Conservation (phyloP, 2,113 vertebrate species). For the Sorex fumeus region DNA sequence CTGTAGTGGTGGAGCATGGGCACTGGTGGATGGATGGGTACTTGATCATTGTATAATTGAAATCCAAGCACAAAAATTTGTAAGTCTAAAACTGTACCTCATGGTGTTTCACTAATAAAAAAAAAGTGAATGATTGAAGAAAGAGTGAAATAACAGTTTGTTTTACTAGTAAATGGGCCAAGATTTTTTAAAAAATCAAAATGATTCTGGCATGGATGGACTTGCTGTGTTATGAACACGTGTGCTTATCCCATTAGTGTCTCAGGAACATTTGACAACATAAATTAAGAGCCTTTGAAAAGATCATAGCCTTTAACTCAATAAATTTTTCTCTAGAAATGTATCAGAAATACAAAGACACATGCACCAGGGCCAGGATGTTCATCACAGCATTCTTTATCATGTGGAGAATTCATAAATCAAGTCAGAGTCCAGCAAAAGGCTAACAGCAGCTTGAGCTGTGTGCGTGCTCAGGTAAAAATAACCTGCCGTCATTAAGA, state of each 20-base stretch:
- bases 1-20: no score
- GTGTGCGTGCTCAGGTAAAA: slow-evolving; percentile 22
- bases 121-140: slow-evolving; percentile 56
- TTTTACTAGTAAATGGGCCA: no score
- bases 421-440: slow-evolving; percentile 59
- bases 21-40: no score
- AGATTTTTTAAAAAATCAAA: slow-evolving; percentile 5
- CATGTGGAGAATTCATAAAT: slow-evolving; percentile 50
- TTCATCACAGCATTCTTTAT: slow-evolving; percentile 75
- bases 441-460: slow-evolving; percentile 65
- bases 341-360: slow-evolving; percentile 68
- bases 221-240: background rate
- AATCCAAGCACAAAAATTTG: no score
- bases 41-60: no score
- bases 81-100: no score
- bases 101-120: no score
- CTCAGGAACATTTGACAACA: slow-evolving; percentile 13
- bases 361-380: slow-evolving; percentile 64
- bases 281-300: slow-evolving; percentile 76
- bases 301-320: slow-evolving; percentile 73
- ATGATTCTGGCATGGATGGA: background rate
- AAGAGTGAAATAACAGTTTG: background rate
- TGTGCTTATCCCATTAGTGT: background rate
- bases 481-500: slow-evolving; percentile 44
- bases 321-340: slow-evolving; percentile 74